A percentile compares a stretch with the other conserved stretches of the same genome.
Evolutionary conservation across 2,797 vertebrate genomes (phyloP).

Genomic region (Adrianichthys oophorus): DNA sequence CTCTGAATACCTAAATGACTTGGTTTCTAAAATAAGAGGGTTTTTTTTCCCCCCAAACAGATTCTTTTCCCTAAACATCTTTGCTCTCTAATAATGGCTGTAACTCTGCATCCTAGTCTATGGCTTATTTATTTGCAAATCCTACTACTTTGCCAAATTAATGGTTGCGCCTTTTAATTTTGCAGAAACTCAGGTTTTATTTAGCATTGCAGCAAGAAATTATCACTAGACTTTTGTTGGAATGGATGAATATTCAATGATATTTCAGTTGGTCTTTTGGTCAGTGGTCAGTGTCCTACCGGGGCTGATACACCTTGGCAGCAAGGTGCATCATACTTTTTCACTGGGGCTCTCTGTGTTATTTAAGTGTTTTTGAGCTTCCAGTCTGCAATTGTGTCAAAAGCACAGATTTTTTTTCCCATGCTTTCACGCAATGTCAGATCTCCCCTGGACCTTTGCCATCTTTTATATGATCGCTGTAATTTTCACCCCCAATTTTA

Average conservation of each 20-base stretch:
- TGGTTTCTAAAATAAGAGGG: slow-evolving; percentile 4
- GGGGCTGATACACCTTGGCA: not conserved
- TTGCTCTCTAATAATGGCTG: not conserved
- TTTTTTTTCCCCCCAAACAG: not conserved
- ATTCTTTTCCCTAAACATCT: not conserved
- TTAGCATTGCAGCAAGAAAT: not conserved
- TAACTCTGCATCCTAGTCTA: not conserved
- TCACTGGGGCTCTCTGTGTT: not conserved
- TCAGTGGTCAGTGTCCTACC: not conserved
- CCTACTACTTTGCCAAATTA: not conserved
- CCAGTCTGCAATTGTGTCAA: no score
- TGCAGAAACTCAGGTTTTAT: not conserved
- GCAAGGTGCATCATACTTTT: not conserved
- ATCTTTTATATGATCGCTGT: no score
- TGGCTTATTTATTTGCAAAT: not conserved
- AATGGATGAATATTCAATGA: not conserved
- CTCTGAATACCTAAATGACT: slow-evolving; percentile 2
- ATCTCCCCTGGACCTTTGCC: no score
- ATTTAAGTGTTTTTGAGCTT: not conserved
- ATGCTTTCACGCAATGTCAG: no score
- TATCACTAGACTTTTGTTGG: no score
- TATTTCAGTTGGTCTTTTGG: no score
- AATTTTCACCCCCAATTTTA: no score
- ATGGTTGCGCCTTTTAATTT: not conserved
- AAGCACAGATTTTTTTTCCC: no score